Evolutionary conservation across 2,888 invertebrate species (phyloP).

Genomic region (Spisula subtruncata): DNA sequence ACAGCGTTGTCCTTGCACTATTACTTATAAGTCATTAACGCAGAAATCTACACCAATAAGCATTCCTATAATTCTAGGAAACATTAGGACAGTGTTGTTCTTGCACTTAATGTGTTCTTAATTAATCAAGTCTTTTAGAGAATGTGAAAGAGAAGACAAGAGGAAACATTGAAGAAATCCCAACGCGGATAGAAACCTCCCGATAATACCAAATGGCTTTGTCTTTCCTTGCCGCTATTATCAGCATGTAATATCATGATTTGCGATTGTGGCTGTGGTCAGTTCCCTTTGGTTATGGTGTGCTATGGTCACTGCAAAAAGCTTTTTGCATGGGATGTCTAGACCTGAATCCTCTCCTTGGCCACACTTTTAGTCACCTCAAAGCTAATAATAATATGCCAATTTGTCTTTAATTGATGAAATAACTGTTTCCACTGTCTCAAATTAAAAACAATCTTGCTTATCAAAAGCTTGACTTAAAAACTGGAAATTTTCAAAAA

Average conservation of each 20-base stretch:
- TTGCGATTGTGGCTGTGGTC: not conserved
- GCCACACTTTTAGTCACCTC: not conserved
- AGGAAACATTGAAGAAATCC: conserved; percentile 64
- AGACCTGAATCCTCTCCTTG: no score
- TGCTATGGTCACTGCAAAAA: conserved; percentile 15
- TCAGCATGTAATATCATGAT: conserved; percentile 55
- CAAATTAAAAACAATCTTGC: no score
- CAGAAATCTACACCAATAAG: conserved; percentile 67
- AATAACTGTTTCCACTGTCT: not conserved
- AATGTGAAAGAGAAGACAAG: conserved; percentile 68
- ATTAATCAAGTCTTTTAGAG: conserved; percentile 74
- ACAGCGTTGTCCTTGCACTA: conserved; percentile 57
- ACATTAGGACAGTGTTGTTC: conserved; percentile 67
- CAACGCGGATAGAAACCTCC: conserved; percentile 53
- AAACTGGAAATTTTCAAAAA: no score
- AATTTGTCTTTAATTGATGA: not conserved
- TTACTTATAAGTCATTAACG: conserved; percentile 72
- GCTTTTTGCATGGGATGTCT: not conserved
- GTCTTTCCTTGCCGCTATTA: conserved; percentile 59
- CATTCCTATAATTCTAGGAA: conserved; percentile 50
- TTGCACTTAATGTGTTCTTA: conserved; percentile 69
- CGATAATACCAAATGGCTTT: conserved; percentile 59
- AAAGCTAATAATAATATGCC: not conserved
- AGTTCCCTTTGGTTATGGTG: no score
- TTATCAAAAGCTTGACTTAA: no score